These are phyloP conservation scores for Aselliscus stoliczkanus DNA, from an alignment of 2,797 vertebrate species.

Conservation along the genomic window DNA sequence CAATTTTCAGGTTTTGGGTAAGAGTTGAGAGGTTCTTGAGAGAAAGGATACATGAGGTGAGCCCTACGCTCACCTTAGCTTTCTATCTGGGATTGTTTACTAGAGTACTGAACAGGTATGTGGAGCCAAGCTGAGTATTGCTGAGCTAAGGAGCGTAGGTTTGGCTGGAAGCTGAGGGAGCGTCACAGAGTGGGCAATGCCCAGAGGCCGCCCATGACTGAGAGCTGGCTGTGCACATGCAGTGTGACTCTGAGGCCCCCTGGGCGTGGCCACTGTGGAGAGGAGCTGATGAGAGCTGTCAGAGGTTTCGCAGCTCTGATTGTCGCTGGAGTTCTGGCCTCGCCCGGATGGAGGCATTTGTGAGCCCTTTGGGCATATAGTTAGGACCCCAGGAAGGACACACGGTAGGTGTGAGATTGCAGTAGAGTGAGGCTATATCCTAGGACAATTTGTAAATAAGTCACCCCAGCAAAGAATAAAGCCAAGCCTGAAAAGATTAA, in stretches of 20 bases:
- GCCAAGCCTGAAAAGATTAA: neutral
- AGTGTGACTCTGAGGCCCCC: neutral
- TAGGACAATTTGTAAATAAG: neutral
- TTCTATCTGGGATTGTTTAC: neutral
- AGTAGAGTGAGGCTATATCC: neutral
- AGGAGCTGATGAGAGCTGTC: fast-evolving
- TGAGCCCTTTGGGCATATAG: neutral
- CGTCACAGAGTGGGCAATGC: neutral
- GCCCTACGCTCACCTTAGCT: neutral
- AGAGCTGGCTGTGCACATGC: neutral
- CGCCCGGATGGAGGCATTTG: neutral
- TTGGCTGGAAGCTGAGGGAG: neutral
- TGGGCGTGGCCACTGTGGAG: neutral
- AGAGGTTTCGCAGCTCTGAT: fast-evolving
- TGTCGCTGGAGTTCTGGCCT: neutral
- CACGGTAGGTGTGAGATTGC: neutral
- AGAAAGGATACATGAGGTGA: neutral
- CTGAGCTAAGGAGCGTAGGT: no score
- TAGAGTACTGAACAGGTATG: neutral
- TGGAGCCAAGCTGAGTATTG: neutral
- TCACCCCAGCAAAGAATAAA: neutral
- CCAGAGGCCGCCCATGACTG: neutral
- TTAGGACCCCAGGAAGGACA: neutral
- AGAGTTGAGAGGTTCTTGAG: neutral
- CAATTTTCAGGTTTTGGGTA: neutral